Conservation (phyloP, 2,797 vertebrate genomes). For the Betta splendens region DNA sequence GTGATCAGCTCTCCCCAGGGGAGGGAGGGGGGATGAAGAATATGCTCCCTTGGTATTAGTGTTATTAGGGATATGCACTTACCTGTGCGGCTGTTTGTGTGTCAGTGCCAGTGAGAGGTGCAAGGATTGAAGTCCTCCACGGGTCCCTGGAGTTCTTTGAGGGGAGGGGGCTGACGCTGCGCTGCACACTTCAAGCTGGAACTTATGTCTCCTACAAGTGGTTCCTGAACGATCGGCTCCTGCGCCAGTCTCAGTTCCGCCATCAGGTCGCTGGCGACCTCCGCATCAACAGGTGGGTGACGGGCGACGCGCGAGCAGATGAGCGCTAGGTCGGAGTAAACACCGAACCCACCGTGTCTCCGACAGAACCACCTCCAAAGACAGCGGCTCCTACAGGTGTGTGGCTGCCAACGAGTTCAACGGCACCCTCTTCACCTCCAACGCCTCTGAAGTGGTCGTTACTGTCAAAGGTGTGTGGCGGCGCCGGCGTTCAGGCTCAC, state of each 20-base stretch:
- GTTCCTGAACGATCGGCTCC: constrained; percentile 34
- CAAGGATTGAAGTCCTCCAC: constrained; percentile 9
- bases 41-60: no score
- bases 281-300: constrained; percentile 55
- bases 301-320: not conserved
- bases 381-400: constrained; percentile 73
- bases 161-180: constrained; percentile 51
- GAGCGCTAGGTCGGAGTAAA: no score
- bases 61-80: no score
- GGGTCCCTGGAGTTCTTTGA: constrained; percentile 53
- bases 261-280: constrained; percentile 1
- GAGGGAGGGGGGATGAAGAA: no score
- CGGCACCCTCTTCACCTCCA: constrained; percentile 34
- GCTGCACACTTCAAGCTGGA: constrained; percentile 48
- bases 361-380: constrained; percentile 35
- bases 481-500: not conserved
- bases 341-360: constrained; percentile 12
- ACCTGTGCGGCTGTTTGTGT: constrained; percentile 13
- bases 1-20: no score
- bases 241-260: constrained; percentile 7
- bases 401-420: constrained; percentile 63
- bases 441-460: constrained; percentile 38
- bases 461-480: constrained; percentile 69
- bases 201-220: constrained; percentile 69
- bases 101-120: constrained; percentile 59